Base-by-base conservation (phyloP, 2,797 vertebrate genomes). In the Scolopax bukidnonensis region DNA sequence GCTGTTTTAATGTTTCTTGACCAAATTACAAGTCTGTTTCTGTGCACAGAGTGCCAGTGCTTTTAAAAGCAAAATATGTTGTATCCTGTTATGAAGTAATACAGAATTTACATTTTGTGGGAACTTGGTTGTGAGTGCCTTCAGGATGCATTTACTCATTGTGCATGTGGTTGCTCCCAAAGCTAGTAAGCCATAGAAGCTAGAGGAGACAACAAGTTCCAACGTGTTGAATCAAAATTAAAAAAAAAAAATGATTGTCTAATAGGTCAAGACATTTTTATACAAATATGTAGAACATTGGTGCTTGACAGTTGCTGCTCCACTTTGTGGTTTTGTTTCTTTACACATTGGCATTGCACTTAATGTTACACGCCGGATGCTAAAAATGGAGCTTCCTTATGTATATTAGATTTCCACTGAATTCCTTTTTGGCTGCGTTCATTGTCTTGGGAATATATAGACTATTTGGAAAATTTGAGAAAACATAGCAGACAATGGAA, bases 401-500 rank as follows among this genome's bases (percentile, higher is more conserved):
- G 1, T 38, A 2, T 0, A 0, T 77, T 75, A 2, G 16, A 36
- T 67, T 81, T 84, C 54, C 4, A 4, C 38, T 40, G 10, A 27
- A 89, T 36, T 38, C 25, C 16, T 76, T 57, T 54, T 33, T 70
- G 51, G 12, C 67, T 63, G 21, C 30, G 32, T 73, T 84, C 2
- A 0, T 56, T 80, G 23, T 60, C 32, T 88, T 88, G 43, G 50
- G 51, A 73, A 32, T 75, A 64, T 28, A 43, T 15, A 36, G 28
- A 21, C 51, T 74, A 5, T 63, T 84, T 76, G 53, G 41, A 24
- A 85, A 75, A 30, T 41, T 84, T 47, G 45, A 51, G 30, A 53
- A 71, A 57, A n/a, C 20, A 38, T 18, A 74, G 38, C 33, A 5
- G n/a, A 6, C 38, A 54, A 25, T 13, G 18, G 53, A 71, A 84